Base-by-base conservation (phyloP, 2,113 vertebrate species). In the Morone saxatilis region DNA sequence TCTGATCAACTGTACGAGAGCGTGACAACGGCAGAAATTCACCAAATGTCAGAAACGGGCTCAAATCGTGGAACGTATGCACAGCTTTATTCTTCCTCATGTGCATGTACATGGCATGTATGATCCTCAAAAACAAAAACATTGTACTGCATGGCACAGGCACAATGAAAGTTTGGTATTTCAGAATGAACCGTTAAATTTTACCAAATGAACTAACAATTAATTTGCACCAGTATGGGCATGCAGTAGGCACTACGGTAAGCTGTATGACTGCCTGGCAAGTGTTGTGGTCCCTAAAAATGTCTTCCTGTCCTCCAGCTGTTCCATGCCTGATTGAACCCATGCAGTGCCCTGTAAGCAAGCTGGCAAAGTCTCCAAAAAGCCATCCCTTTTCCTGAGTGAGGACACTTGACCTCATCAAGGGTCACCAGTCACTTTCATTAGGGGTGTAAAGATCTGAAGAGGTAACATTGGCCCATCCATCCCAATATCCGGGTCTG, bases 361-460 rank as follows among this genome's bases (percentile, higher is more conserved):
- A 90, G 86, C 91, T 90, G 84, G 88, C 85, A 89, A 90, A 92
- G 86, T 92, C 87, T 91, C 78, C 80, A 94, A 94, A 90, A 94
- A 90, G 91, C 89, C 92, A 89, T 93, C 74, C 88, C 81, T 78
- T 77, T 88, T 81, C 84, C 94, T 93, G 89, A 95, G 94, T 94
- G 94, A 93, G 91, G 94, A 96, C 92, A 95, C 96, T 96, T 96
- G 95, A 97, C 96, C 96, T 92, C 11, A 81, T 85, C 92, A 90
- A 81, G 91, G 96, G 95, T 93, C 96, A 95, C 92, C 92, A 95
- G 94, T 95, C 95, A 94, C 95, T 94, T 96, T 95, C 94, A 95
- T 89, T 89, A 86, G 76, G 89, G 90, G 88, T 93, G 94, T 94
- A 95, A 92, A 94, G 94, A 90, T 91, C 90, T 80, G 68, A 88